These are phyloP conservation scores for Zaprionus bogoriensis DNA, from an alignment of 2,888 invertebrate genomes.

Conservation along the genomic window DNA sequence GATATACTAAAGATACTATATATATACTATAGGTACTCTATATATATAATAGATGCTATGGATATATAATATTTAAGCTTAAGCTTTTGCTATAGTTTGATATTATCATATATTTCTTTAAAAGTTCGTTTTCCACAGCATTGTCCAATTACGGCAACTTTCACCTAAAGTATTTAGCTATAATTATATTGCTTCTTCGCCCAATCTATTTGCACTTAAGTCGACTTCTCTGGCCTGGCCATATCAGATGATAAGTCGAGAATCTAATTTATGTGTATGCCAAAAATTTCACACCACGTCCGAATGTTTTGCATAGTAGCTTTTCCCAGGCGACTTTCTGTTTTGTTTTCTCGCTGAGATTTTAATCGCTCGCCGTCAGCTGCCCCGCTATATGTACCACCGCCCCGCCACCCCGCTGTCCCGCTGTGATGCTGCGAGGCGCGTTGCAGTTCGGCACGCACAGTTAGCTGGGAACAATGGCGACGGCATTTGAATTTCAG, in stretches of 20 bases:
- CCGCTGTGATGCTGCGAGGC: conserved; percentile 47
- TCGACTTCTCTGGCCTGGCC: too few relatives aligned
- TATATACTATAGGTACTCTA: not conserved
- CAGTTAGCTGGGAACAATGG: conserved; percentile 71
- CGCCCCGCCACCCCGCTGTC: conserved; percentile 10
- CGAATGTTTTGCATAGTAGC: conserved; percentile 50
- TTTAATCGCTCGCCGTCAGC: conserved; percentile 66
- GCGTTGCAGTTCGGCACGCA: conserved; percentile 61
- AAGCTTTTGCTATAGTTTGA: too few relatives aligned
- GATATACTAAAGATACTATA: not conserved
- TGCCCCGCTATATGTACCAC: conserved; percentile 47
- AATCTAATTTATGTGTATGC: conserved; percentile 52
- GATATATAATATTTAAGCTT: too few relatives aligned
- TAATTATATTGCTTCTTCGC: too few relatives aligned
- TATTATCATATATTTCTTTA: not conserved
- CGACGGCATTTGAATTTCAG: conserved; percentile 65
- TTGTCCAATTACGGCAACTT: not conserved
- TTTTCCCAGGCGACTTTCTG: conserved; percentile 35
- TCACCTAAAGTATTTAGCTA: too few relatives aligned
- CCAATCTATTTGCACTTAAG: too few relatives aligned
- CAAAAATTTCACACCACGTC: conserved; percentile 57
- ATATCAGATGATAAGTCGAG: conserved; percentile 43
- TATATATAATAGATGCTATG: not conserved
- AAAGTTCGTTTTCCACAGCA: not conserved
- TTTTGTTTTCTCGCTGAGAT: conserved; percentile 48